Base-by-base conservation (phyloP, 2,797 vertebrate genomes). In the Gymnocypris eckloni region DNA sequence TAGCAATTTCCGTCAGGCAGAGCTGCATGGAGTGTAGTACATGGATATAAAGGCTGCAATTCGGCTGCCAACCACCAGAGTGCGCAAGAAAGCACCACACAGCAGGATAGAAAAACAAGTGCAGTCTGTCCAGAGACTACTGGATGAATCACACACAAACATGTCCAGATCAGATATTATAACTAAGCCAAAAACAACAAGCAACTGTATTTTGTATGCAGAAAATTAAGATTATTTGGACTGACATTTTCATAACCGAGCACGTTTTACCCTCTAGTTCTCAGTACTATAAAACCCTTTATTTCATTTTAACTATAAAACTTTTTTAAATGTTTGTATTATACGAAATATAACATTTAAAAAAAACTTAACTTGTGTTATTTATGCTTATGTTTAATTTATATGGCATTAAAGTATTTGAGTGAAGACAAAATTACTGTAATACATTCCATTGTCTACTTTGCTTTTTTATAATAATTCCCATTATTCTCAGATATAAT, bases 21-120 rank as follows among this genome's bases (percentile, higher is more conserved):
- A 87, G 81, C 87, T 87, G 85, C 22, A 79, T 89, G 86, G 89
- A 77, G 88, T 84, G 91, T 91, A 86, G 84, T 89, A 16, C 28
- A 37, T 39, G n/a, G 25, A 86, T 39, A 50, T 28, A 89, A 78
- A 81, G 90, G 86, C 20, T 81, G 90, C 91, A 83, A 89, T 92
- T 90, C 87, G 64, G 7, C 43, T 87, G 52, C 86, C 75, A 81
- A 88, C 90, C 93, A 93, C 88, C 89, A 92, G 93, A 92, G 90
- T 92, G 94, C 56, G 91, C 90, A 88, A 92, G 83, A 56, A 59
- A 76, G 72, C 89, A 71, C 79, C 83, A 88, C 71, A 88, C 52
- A 82, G 25, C 71, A 69, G 56, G 89, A 83, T 25, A 72, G 50
- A 33, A 20, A 82, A 80, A 85, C 9, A 22, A n/a, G 28, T 7